phyloP scores from a whole-genome alignment of 2,888 invertebrate species.

The Nymphalis urticae region DNA sequence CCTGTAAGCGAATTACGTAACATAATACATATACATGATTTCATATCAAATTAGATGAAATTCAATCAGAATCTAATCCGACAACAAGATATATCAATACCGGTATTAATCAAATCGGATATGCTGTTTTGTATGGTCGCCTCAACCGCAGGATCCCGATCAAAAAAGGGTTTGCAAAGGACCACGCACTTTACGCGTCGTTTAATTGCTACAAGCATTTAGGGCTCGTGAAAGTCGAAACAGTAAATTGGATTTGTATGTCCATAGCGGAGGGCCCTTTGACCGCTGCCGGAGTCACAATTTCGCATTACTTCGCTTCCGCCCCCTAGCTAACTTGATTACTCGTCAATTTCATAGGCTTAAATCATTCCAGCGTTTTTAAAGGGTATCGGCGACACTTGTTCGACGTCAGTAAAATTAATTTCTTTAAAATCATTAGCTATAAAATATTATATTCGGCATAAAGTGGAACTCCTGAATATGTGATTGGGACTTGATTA shows the following conservation, averaged over 20 bases:
- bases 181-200: slow-evolving; percentile 73
- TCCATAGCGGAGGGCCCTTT: slow-evolving; percentile 62
- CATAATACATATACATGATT: background rate
- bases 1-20: background rate
- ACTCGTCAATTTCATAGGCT: slow-evolving; percentile 61
- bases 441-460: too few species aligned
- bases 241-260: slow-evolving; percentile 76
- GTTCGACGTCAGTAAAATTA: background rate
- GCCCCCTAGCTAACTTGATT: slow-evolving; percentile 69
- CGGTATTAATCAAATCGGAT: slow-evolving; percentile 38
- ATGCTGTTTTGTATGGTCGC: slow-evolving; percentile 34
- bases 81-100: slow-evolving; percentile 16
- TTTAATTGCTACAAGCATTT: slow-evolving; percentile 75
- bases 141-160: slow-evolving; percentile 40
- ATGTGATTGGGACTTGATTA: background rate
- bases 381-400: slow-evolving; percentile 25
- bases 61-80: slow-evolving; percentile 16
- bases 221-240: slow-evolving; percentile 69
- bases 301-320: slow-evolving; percentile 66
- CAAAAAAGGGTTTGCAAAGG: slow-evolving; percentile 56
- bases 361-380: slow-evolving; percentile 38
- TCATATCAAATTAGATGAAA: slow-evolving; percentile 6
- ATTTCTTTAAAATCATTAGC: background rate
- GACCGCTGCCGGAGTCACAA: slow-evolving; percentile 68
- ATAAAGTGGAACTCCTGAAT: background rate